These are phyloP conservation scores for Haplotaxodon microlepis DNA, from an alignment of 2,113 vertebrate species.

Conservation along the genomic window DNA sequence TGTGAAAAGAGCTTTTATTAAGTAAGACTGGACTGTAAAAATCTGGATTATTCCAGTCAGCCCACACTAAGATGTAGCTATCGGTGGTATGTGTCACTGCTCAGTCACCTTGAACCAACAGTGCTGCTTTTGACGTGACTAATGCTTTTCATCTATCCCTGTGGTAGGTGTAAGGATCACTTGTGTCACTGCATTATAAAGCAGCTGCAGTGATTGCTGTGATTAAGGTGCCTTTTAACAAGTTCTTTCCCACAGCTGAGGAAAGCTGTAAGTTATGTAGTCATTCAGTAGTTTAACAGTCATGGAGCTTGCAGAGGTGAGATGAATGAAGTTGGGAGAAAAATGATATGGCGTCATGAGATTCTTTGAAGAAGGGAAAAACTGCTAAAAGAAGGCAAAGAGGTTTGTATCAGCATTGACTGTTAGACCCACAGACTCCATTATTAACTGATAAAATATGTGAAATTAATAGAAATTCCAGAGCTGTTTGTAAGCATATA, in stretches of 20 bases:
- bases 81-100: not conserved
- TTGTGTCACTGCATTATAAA: conserved; percentile 6
- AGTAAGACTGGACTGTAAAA: not conserved
- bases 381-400: not conserved
- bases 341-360: not conserved
- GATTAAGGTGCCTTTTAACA: conserved; percentile 9
- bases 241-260: not conserved
- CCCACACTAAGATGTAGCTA: not conserved
- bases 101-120: not conserved
- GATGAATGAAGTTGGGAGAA: not conserved
- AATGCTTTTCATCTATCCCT: conserved; percentile 7
- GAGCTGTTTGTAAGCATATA: not conserved
- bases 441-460: not conserved
- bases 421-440: rapidly evolving
- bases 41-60: not conserved
- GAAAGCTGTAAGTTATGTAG: not conserved
- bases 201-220: not conserved
- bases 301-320: not conserved
- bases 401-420: not conserved
- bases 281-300: not conserved
- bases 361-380: not conserved
- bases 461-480: not conserved
- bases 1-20: not conserved
- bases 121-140: conserved; percentile 5
- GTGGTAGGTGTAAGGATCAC: not conserved